Conservation (phyloP, 2,888 invertebrate genomes). For the Shargacucullia verbasci region DNA sequence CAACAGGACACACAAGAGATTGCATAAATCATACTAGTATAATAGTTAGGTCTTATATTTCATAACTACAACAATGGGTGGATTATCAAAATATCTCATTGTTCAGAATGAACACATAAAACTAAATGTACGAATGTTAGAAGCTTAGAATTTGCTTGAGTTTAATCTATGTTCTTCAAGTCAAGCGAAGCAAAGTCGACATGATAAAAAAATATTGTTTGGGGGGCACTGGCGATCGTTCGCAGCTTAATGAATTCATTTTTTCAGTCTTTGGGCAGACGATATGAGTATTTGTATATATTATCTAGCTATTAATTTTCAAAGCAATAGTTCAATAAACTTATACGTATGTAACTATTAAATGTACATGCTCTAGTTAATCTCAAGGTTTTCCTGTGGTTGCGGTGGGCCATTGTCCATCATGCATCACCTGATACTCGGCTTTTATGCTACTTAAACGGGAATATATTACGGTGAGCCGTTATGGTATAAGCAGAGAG, state of each 20-base stretch:
- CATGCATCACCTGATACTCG: constrained; percentile 28
- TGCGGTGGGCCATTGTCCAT: constrained; percentile 32
- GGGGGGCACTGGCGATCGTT: too few species aligned
- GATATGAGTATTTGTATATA: too few species aligned
- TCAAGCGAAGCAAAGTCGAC: too few species aligned
- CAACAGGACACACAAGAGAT: constrained; percentile 39
- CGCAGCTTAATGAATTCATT: too few species aligned
- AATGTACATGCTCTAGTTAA: constrained; percentile 24
- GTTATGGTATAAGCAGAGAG: background rate
- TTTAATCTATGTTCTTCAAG: too few species aligned
- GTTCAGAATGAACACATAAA: constrained; percentile 13
- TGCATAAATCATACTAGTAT: constrained; percentile 28
- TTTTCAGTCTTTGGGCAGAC: too few species aligned
- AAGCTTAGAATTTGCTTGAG: too few species aligned
- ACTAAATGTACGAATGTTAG: background rate
- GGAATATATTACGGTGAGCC: constrained; percentile 21
- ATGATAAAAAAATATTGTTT: too few species aligned
- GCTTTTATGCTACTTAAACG: constrained; percentile 26
- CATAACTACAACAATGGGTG: constrained; percentile 38
- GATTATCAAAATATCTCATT: constrained; percentile 27
- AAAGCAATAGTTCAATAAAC: constrained; percentile 8
- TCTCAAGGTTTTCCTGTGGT: constrained; percentile 41
- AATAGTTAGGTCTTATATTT: constrained; percentile 23
- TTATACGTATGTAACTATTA: background rate
- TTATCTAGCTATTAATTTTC: too few species aligned